These are phyloP conservation scores for Siderastrea radians DNA, from an alignment of 92 coral and sea anemone genomes.

Conservation along the genomic window DNA sequence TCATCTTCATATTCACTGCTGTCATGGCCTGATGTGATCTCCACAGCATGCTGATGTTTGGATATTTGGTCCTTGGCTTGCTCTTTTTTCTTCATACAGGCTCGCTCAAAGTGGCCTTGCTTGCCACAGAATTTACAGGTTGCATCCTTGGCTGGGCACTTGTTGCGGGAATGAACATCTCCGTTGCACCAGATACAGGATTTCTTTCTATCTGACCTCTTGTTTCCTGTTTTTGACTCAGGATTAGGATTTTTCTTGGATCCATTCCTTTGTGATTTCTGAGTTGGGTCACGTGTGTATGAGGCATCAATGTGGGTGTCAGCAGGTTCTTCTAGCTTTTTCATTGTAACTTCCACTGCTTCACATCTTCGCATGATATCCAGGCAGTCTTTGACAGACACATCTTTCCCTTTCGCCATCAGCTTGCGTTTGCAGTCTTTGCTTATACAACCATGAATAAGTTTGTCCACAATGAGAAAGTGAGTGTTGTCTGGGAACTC, in stretches of 20 bases:
- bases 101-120: conserved; percentile 75
- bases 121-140: conserved; percentile 70
- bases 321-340: conserved; percentile 43
- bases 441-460: no score
- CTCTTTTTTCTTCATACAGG: conserved; percentile 55
- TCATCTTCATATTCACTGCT: conserved; percentile 67
- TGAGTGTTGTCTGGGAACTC: no score
- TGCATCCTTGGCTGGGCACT: conserved; percentile 63
- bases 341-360: conserved; percentile 58
- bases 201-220: conserved; percentile 37
- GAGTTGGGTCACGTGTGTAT: conserved; percentile 63
- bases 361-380: no score
- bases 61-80: conserved; percentile 13
- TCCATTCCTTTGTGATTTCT: conserved; percentile 54
- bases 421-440: no score
- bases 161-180: conserved; percentile 26
- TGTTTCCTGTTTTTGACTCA: background rate
- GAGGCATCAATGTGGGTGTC: conserved; percentile 64
- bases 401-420: no score
- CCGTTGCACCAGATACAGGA: conserved; percentile 51
- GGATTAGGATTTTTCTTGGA: conserved; percentile 18
- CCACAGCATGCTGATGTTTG: conserved; percentile 63
- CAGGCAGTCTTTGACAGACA: no score
- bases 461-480: no score
- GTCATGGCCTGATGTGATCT: conserved; percentile 56